Evolutionary conservation across 1,140 invertebrate genomes (phyloP).

Genomic region (Papilio machaon): DNA sequence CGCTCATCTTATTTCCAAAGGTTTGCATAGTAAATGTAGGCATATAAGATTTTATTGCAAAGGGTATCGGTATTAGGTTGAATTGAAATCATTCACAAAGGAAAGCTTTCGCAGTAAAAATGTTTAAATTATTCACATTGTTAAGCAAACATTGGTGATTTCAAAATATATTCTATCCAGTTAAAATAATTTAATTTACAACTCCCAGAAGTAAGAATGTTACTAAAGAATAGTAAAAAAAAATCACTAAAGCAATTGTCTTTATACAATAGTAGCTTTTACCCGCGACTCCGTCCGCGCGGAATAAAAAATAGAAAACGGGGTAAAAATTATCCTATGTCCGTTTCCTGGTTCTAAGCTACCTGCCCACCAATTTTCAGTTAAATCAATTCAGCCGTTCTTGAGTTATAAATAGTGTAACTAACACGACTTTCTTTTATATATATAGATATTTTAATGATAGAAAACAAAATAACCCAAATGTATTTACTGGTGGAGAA

Average conservation of each 20-base stretch:
- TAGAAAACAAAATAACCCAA: neutral
- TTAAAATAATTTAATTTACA: neutral
- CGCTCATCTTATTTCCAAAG: conserved; percentile 45
- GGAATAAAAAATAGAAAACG: too few relatives aligned
- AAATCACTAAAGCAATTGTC: too few relatives aligned
- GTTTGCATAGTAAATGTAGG: conserved; percentile 67
- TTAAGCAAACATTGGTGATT: neutral
- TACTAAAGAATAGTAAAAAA: neutral
- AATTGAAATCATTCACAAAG: conserved; percentile 57
- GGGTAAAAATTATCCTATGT: too few relatives aligned
- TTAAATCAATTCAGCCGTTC: too few relatives aligned
- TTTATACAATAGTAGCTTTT: too few relatives aligned
- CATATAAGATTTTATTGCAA: conserved; percentile 69
- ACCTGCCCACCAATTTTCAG: too few relatives aligned
- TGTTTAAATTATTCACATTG: conserved; percentile 47
- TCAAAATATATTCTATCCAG: neutral
- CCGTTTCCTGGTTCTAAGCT: too few relatives aligned
- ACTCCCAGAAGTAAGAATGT: neutral
- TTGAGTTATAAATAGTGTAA: too few relatives aligned
- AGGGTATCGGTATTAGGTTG: conserved; percentile 51
- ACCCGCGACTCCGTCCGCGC: too few relatives aligned
- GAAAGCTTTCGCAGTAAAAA: conserved; percentile 53
- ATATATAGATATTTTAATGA: too few relatives aligned
- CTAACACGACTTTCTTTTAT: too few relatives aligned
- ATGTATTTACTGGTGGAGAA: conserved; percentile 29